Evolutionary conservation across 2,797 vertebrate genomes (phyloP), one percentile per base, ranked within the genome.

Genomic region (Lates japonicus): DNA sequence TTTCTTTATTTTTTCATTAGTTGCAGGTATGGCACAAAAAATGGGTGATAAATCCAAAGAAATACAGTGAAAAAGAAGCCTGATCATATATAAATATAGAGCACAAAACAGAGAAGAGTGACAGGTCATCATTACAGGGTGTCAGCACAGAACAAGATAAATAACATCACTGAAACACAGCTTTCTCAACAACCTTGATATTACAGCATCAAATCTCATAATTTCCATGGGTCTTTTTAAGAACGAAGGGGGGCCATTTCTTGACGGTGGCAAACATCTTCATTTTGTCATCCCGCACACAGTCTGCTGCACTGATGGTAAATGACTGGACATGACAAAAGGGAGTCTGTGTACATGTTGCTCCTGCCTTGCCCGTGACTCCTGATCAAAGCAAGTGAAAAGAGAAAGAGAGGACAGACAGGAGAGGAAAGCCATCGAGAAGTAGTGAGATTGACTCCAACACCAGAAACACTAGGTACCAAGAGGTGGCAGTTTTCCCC

Each of bases 1-100:
- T 95, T 92, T 93, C 90, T 95, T 95, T 95, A 94, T 95, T 95
- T 94, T 94, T 91, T 94, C 92, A 95, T 94, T 94, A 95, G 94
- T 95, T 95, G 93, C 94, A 95, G 91, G 89, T 94, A 94, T 95
- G 94, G 89, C 92, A 95, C 92, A 93, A 93, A 91, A 92, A 93
- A 93, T 76, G 90, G 88, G 88, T 93, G 93, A 93, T 90, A 92
- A 95, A 93, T 93, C 80, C 89, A 95, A 95, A 95, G 87, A 83
- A 95, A 95, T 88, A 92, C 89, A 93, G 90, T 90, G 90, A 92
- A 90, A 92, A 89, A 92, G 87, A 95, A 94, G 93, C 92, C 91
- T 90, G 88, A 90, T 93, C 83, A 76, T 90, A 88, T 92, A 90
- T 93, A 94, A 93, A 94, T 92, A 93, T 88, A 90, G 90, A 94